phyloP scores from a whole-genome alignment of 2,888 invertebrate species.

The Perizoma flavofasciatum region DNA sequence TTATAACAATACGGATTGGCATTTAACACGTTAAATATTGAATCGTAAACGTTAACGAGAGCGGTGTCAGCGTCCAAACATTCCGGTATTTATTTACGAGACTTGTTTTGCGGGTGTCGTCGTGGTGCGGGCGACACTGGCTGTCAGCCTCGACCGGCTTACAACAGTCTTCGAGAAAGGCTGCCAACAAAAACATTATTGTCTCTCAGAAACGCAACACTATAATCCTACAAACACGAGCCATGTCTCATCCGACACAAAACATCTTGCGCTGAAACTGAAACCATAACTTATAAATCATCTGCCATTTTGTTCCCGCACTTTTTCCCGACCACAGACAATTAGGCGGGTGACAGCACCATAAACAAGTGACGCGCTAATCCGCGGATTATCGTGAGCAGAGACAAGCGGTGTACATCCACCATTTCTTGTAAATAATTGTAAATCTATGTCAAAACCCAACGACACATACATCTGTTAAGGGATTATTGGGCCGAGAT shows the following conservation, averaged over 20 bases:
- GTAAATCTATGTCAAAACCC: slow-evolving; percentile 83
- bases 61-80: slow-evolving; percentile 52
- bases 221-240: slow-evolving; percentile 62
- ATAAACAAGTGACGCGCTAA: slow-evolving; percentile 76
- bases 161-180: slow-evolving; percentile 9
- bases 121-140: slow-evolving; percentile 12
- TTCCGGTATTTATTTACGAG: slow-evolving; percentile 45
- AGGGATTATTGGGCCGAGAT: slow-evolving; percentile 71
- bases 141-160: slow-evolving; percentile 7
- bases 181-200: slow-evolving; percentile 71
- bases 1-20: slow-evolving; percentile 49
- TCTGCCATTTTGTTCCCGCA: slow-evolving; percentile 71
- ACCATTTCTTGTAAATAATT: slow-evolving; percentile 79
- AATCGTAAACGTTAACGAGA: slow-evolving; percentile 48
- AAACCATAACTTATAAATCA: slow-evolving; percentile 61
- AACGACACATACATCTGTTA: slow-evolving; percentile 81
- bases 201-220: slow-evolving; percentile 43
- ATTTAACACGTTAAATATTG: slow-evolving; percentile 53
- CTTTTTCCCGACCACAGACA: slow-evolving; percentile 73
- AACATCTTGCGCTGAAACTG: slow-evolving; percentile 69
- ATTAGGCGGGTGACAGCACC: slow-evolving; percentile 68
- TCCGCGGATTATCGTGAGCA: slow-evolving; percentile 74
- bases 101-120: slow-evolving; percentile 22
- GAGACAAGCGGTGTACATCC: slow-evolving; percentile 69
- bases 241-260: slow-evolving; percentile 73